These are phyloP conservation scores for Hydrotaea cyrtoneurina DNA, from an alignment of 2,888 invertebrate genomes.

Conservation along the genomic window DNA sequence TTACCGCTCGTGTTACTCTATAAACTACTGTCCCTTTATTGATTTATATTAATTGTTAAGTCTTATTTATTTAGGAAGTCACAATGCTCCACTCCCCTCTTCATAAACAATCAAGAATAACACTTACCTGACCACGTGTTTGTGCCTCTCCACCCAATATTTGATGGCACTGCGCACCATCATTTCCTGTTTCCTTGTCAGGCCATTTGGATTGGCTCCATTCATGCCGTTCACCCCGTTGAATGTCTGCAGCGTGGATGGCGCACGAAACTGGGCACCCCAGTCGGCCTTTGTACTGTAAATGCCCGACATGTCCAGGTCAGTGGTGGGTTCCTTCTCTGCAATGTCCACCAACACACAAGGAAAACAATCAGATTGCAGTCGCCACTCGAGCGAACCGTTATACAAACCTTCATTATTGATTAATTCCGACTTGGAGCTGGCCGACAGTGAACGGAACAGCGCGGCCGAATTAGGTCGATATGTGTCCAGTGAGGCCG, in stretches of 20 bases:
- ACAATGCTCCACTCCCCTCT: not conserved
- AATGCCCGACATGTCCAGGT: conserved; percentile 86
- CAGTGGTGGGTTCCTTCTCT: conserved; percentile 83
- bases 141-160: conserved; percentile 94
- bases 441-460: conserved; percentile 83
- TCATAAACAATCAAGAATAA: not conserved
- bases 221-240: conserved; percentile 78
- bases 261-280: conserved; percentile 87
- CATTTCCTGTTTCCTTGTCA: conserved; percentile 91
- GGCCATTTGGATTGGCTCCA: conserved; percentile 87
- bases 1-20: too few relatives aligned
- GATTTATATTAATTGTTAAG: too few relatives aligned
- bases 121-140: conserved; percentile 91
- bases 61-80: too few relatives aligned
- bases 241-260: conserved; percentile 85
- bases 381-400: not conserved
- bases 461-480: conserved; percentile 87
- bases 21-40: too few relatives aligned
- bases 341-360: conserved; percentile 55
- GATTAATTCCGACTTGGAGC: conserved; percentile 80
- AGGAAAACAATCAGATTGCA: conserved; percentile 31
- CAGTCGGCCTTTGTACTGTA: conserved; percentile 90
- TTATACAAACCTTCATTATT: conserved; percentile 78
- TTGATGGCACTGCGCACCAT: conserved; percentile 93
- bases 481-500: conserved; percentile 90